A percentile compares a stretch with the other conserved stretches of the same genome.
Evolutionary conservation across 2,113 vertebrate genomes (phyloP).

Genomic region (Phrynosoma platyrhinos): DNA sequence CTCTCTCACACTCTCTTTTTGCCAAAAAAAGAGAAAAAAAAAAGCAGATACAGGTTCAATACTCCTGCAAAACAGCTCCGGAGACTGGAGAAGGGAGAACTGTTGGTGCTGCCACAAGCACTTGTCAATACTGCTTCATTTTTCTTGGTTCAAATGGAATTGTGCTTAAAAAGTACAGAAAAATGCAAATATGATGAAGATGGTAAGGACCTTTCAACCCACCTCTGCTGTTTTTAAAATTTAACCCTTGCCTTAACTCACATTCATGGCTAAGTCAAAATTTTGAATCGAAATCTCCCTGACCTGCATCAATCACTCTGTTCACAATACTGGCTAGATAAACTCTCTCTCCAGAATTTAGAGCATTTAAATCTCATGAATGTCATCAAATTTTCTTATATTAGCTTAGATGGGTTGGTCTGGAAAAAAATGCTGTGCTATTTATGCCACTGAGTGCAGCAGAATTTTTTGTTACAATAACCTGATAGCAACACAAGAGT

Average conservation of each 20-base stretch:
- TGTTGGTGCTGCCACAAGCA: too few relatives aligned
- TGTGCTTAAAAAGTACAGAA: neutral
- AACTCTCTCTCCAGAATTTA: neutral
- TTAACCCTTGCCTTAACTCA: neutral
- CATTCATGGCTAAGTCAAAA: neutral
- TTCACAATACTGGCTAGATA: neutral
- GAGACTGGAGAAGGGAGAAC: too few relatives aligned
- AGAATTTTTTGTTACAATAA: neutral
- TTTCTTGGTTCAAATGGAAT: neutral
- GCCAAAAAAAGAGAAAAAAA: too few relatives aligned
- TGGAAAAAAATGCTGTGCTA: neutral
- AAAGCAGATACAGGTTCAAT: too few relatives aligned
- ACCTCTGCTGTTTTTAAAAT: neutral
- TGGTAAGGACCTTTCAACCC: neutral
- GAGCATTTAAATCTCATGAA: neutral
- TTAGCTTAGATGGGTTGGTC: neutral
- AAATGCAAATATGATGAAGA: neutral
- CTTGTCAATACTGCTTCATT: neutral
- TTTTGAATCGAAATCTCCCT: neutral
- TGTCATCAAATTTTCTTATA: neutral
- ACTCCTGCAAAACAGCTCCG: neutral
- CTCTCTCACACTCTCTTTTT: too few relatives aligned
- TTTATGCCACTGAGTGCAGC: neutral
- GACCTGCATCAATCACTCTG: neutral
- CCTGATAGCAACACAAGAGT: neutral